Base-by-base conservation (phyloP, 2,888 invertebrate species). In the Holacanthella duospinosa region DNA sequence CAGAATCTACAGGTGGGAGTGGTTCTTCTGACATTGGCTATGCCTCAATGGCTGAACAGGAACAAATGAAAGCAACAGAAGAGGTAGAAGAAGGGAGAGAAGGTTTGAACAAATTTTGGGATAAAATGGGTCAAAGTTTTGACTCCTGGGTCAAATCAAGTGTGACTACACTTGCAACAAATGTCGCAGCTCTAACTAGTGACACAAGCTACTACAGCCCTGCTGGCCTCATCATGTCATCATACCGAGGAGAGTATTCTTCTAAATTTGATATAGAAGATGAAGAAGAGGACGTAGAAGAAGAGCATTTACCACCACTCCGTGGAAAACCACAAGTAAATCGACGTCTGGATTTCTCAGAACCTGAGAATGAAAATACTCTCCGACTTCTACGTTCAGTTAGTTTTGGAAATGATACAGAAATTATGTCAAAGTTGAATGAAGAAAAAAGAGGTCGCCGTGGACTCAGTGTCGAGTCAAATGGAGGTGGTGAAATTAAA, bases 361-460 rank as follows among this genome's bases (percentile, higher is more conserved):
- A 66, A 12, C 68, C 59, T 29, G 66, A 68, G 60, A 64, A 63
- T 29, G 66, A 65, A 44, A 61, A 64, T 12, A 69, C 71, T 1
- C 58, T 71, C 55, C 44, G 71, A 25, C 62, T 73, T 25, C 62
- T 73, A 19, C 76, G 79, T 67, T 86, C 86, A 0, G 86, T 87
- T 74, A 88, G 87, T 75, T 87, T 86, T 76, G 89, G 86, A 0
- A 86, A 86, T n/a, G 89, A 89, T 76, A 85, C 86, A 4, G 85
- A 87, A 74, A 85, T 89, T n/a, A 72, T 76, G 70, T 68, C 69
- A 24, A 74, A 75, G 55, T 65, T 75, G 6, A 63, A 73, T 36
- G 72, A 72, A 12, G 58, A 16, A 65, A 67, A 25, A 61, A 57
- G 54, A 60, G 62, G 12, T 63, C 57, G 21, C 63, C 60, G 70